Evolutionary conservation across 1,140 invertebrate genomes (phyloP), one percentile per base, ranked within the genome.

Genomic region (Cotesia typhae): DNA sequence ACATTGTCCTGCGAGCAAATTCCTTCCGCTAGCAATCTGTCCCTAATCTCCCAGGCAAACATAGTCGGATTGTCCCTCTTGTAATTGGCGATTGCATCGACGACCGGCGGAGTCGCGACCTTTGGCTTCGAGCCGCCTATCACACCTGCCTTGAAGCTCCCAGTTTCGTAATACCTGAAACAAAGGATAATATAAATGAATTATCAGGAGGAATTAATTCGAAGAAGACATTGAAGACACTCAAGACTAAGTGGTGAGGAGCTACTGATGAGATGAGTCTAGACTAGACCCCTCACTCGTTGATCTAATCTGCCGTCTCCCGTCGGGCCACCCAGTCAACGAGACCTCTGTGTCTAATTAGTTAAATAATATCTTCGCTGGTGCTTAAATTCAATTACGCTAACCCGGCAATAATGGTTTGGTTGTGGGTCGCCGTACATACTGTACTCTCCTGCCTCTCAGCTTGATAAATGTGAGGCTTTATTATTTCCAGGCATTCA

Each of bases 11-110:
- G 95, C 67, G 96, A 97, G 87, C 98, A 99, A 81, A 99, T 97
- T 41, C 94, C 95, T 84, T 99, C 98, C 1, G 96, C 93, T 67
- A 99, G 90, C 77, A 99, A 91, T 87, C 97, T 91, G 88, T 99
- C 98, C 51, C 98, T 89, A 80, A 99, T 99, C 87, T 99, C 98
- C 98, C 98, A 99, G 2, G 98, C 98, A 85, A 99, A 99, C 97
- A 99, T 99, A 14, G 98, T 99, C 0, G 98, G 98, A 88, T 99
- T 99, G 85, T 99, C 96, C 73, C 96, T 90, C 86, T 99, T 99
- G 90, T 99, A 99, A 76, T 96, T 95, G 1, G 97, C 95, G 76
- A 99, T 99, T 55, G 97, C 97, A 82, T 99, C 96, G 36, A 99
- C 98, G 9, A 99, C 98, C 60, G 96, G 95, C 0, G 97, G 97